Conservation (phyloP, 2,888 invertebrate genomes). For the Limnephilus rhombicus region DNA sequence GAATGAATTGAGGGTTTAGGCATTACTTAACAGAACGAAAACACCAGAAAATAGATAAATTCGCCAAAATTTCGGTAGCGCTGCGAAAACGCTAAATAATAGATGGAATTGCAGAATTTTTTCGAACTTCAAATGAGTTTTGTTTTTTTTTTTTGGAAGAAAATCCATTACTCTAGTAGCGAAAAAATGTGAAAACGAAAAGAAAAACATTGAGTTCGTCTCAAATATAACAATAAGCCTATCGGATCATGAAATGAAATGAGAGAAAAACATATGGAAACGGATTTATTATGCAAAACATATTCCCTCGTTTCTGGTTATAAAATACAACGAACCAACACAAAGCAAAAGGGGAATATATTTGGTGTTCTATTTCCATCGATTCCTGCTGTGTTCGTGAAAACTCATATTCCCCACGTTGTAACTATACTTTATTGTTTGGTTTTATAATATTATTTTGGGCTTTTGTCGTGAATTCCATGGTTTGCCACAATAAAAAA, state of each 20-base stretch:
- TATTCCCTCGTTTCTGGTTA: constrained; percentile 20
- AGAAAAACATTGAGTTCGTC: neutral
- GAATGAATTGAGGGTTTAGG: neutral
- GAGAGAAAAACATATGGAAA: constrained; percentile 8
- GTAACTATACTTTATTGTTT: neutral
- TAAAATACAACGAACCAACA: constrained; percentile 8
- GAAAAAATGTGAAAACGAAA: neutral
- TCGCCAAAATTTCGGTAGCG: neutral
- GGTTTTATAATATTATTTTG: neutral
- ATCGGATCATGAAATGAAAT: constrained; percentile 10
- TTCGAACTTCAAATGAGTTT: neutral
- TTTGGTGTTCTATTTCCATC: neutral
- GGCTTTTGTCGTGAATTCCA: no score
- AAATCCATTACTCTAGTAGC: neutral
- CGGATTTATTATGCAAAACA: constrained; percentile 16
- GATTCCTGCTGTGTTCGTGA: neutral
- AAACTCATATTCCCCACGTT: neutral
- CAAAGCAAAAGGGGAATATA: neutral
- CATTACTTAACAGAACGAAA: constrained; percentile 2
- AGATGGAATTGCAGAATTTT: neutral
- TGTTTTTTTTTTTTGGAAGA: neutral
- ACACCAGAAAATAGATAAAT: constrained; percentile 4
- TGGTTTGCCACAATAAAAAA: neutral
- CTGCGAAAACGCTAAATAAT: neutral
- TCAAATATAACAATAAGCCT: constrained; percentile 10